Conservation (phyloP, 2,113 vertebrate genomes). For the Epinephelus moara region DNA sequence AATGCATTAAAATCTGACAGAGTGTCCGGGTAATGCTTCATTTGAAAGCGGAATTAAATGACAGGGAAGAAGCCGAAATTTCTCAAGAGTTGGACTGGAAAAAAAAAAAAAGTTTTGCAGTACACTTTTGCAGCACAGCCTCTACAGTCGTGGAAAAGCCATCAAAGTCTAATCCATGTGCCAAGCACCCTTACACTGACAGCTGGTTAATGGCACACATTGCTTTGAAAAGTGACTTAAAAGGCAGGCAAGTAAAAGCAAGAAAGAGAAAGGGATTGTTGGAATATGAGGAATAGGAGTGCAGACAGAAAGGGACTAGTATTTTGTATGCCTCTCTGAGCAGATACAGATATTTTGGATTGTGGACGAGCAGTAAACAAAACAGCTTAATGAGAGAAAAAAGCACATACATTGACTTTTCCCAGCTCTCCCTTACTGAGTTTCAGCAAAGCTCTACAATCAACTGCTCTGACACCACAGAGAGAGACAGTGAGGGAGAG, state of each 20-base stretch:
- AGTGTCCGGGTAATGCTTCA: slow-evolving; percentile 56
- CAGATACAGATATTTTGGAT: slow-evolving; percentile 33
- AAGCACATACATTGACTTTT: slow-evolving; percentile 19
- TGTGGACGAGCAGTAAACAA: slow-evolving; percentile 54
- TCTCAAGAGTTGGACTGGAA: slow-evolving; percentile 44
- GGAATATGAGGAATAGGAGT: slow-evolving; percentile 35
- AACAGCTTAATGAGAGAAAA: slow-evolving; percentile 40
- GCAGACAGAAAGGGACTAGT: neutral
- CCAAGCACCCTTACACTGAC: slow-evolving; percentile 47
- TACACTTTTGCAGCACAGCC: slow-evolving; percentile 19
- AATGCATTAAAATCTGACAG: slow-evolving; percentile 61
- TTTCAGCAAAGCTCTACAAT: slow-evolving; percentile 45
- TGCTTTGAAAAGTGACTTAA: slow-evolving; percentile 64
- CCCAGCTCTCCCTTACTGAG: slow-evolving; percentile 18
- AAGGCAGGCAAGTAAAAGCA: slow-evolving; percentile 32
- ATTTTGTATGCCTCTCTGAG: neutral
- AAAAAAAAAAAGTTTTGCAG: slow-evolving; percentile 31
- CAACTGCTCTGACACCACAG: slow-evolving; percentile 50
- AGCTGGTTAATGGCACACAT: slow-evolving; percentile 60
- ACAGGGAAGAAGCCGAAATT: slow-evolving; percentile 43
- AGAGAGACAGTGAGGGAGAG: slow-evolving; percentile 25
- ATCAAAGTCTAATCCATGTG: slow-evolving; percentile 58
- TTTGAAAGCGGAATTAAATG: slow-evolving; percentile 69
- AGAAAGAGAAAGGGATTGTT: slow-evolving; percentile 25
- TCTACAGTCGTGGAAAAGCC: slow-evolving; percentile 31